Conservation (phyloP, 92 coral and sea anemone species). For the Isaurus tuberculatus region DNA sequence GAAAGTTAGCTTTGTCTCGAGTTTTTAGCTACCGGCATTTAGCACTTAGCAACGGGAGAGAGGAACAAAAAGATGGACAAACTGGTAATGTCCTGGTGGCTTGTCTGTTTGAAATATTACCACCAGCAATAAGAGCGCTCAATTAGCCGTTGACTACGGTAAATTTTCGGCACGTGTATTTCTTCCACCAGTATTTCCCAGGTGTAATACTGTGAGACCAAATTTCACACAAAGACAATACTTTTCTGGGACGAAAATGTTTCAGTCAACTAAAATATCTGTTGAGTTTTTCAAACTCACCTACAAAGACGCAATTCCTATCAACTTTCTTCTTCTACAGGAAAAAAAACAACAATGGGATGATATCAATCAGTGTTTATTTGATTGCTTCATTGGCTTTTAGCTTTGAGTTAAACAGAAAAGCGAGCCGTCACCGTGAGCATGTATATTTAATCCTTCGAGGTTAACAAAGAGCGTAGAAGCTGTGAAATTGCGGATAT, state of each 20-base stretch:
- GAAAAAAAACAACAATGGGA: neutral
- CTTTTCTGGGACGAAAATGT: neutral
- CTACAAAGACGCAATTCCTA: neutral
- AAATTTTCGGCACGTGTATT: slow-evolving; percentile 31
- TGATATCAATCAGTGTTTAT: neutral
- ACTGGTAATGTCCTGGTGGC: slow-evolving; percentile 18
- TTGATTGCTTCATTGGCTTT: neutral
- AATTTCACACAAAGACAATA: neutral
- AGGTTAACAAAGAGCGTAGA: slow-evolving; percentile 22
- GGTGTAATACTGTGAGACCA: slow-evolving; percentile 25
- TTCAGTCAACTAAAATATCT: neutral
- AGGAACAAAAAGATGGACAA: slow-evolving; percentile 16
- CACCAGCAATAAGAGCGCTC: slow-evolving; percentile 23
- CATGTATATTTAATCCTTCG: slow-evolving; percentile 45
- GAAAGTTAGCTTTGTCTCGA: slow-evolving; percentile 34
- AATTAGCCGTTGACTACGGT: neutral
- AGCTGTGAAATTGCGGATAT: slow-evolving; percentile 20
- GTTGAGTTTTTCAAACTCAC: neutral
- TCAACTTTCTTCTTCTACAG: neutral
- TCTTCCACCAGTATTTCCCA: slow-evolving; percentile 6
- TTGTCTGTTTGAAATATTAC: neutral
- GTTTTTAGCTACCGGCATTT: slow-evolving; percentile 26
- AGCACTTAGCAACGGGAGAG: slow-evolving; percentile 47
- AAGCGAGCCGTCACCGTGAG: slow-evolving; percentile 2
- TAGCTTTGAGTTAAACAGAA: neutral